A percentile compares a stretch with the other conserved stretches of the same genome.
Conservation (phyloP, 92 coral and sea anemone genomes). For the Porites evermanni region DNA sequence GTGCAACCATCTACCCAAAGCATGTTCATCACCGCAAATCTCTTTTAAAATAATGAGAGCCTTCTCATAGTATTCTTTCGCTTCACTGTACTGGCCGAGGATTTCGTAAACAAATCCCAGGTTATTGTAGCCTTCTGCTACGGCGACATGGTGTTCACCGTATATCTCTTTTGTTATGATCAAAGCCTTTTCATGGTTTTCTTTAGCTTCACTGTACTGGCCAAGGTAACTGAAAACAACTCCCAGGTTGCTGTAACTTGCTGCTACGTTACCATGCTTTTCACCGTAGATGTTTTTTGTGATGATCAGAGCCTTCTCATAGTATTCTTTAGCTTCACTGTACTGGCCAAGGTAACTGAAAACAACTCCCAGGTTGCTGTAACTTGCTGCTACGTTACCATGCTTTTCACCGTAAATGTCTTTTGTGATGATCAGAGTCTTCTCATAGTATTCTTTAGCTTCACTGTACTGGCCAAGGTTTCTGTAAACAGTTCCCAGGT, state of each 20-base stretch:
- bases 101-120: too few species aligned
- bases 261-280: neutral
- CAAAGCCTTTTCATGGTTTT: too few species aligned
- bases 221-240: neutral
- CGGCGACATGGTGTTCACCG: too few species aligned
- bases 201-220: too few species aligned
- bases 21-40: too few species aligned
- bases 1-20: too few species aligned
- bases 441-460: neutral
- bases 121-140: too few species aligned
- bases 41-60: too few species aligned
- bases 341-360: neutral
- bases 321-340: neutral
- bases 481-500: slow-evolving; percentile 17
- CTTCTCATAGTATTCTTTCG: too few species aligned
- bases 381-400: neutral
- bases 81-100: too few species aligned
- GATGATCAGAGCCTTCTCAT: neutral
- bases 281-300: neutral
- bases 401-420: neutral
- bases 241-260: neutral
- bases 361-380: neutral
- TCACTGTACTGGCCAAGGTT: neutral
- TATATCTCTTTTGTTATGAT: too few species aligned
- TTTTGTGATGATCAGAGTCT: neutral